phyloP scores from a whole-genome alignment of 2,797 vertebrate species.

The Clarias laeviceps region DNA sequence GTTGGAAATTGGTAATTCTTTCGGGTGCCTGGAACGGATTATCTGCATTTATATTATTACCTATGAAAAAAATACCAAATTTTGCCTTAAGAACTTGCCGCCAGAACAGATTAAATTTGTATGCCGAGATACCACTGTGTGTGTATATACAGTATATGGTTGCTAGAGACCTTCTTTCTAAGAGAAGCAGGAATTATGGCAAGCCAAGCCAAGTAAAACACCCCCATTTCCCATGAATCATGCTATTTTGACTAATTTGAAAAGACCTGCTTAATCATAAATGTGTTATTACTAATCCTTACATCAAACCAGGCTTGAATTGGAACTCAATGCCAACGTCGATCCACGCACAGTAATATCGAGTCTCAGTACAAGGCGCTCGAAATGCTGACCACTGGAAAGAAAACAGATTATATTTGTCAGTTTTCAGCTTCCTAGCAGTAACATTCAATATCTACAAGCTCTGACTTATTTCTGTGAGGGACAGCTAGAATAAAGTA shows the following conservation, averaged over 20 bases:
- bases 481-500: not conserved
- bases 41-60: too few relatives aligned
- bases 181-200: not conserved
- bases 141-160: too few relatives aligned
- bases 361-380: too few relatives aligned
- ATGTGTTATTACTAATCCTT: not conserved
- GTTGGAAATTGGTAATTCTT: too few relatives aligned
- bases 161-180: not conserved
- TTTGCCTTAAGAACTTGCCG: too few relatives aligned
- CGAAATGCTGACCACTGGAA: not conserved
- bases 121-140: too few relatives aligned
- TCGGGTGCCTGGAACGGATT: too few relatives aligned
- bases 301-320: not conserved
- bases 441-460: not conserved
- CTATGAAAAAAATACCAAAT: too few relatives aligned
- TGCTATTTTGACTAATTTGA: not conserved
- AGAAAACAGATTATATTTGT: not conserved
- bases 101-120: too few relatives aligned
- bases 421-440: not conserved
- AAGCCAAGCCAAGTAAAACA: too few relatives aligned
- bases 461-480: not conserved
- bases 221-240: not conserved
- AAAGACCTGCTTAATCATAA: not conserved
- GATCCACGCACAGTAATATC: not conserved
- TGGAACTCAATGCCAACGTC: not conserved